Evolutionary conservation across 2,113 vertebrate genomes (phyloP).

Genomic region (Scortum barcoo): DNA sequence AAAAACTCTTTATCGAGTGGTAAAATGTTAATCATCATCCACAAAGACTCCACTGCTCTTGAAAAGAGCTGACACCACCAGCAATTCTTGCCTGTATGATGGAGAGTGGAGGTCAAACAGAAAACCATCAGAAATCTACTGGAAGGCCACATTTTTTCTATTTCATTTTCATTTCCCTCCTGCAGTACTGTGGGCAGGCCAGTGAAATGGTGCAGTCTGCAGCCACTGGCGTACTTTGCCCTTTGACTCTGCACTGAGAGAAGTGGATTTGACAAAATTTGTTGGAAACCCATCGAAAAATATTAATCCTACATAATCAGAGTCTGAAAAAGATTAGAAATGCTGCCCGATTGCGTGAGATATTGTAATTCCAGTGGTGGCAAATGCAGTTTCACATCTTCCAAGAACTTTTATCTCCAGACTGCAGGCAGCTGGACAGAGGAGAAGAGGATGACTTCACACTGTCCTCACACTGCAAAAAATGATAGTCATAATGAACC

Average conservation of each 20-base stretch:
- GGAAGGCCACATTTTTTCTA: background rate
- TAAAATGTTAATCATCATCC: background rate
- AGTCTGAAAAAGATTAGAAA: background rate
- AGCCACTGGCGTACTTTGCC: background rate
- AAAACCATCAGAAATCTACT: background rate
- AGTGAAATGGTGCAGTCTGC: background rate
- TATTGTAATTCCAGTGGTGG: background rate
- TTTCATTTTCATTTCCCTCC: background rate
- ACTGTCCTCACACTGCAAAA: background rate
- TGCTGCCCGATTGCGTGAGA: background rate
- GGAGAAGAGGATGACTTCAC: background rate
- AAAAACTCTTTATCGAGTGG: background rate
- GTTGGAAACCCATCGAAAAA: background rate
- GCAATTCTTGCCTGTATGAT: background rate
- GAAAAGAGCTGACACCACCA: background rate
- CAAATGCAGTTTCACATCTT: background rate
- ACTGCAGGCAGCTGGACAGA: background rate
- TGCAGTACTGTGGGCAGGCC: background rate
- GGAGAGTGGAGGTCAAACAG: background rate
- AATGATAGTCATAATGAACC: background rate
- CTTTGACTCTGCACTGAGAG: no score
- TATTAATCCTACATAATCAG: background rate
- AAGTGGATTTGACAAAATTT: background rate
- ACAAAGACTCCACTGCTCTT: background rate
- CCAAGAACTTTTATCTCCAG: background rate